These are phyloP conservation scores for Ommatoiulus sabulosus DNA, from an alignment of 2,888 invertebrate species.

Conservation along the genomic window DNA sequence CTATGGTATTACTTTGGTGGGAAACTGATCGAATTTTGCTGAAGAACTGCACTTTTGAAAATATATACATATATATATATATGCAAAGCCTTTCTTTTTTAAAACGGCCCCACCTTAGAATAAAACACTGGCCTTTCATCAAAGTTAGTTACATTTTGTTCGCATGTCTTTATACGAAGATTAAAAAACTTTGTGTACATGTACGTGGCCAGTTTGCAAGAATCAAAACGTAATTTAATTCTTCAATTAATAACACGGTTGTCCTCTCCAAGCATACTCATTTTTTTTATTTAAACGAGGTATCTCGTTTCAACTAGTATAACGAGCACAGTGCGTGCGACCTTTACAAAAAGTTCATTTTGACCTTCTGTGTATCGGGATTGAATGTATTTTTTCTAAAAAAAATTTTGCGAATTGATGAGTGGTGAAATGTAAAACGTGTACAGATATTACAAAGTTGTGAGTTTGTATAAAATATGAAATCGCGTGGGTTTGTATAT, in stretches of 20 bases:
- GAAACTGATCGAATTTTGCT: neutral
- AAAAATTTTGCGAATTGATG: neutral
- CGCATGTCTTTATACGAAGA: neutral
- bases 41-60: constrained; percentile 7
- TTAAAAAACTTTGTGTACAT: neutral
- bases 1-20: neutral
- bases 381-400: constrained; percentile 47
- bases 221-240: constrained; percentile 22
- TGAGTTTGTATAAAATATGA: constrained; percentile 39
- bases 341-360: constrained; percentile 17
- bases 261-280: constrained; percentile 32
- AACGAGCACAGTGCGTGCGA: constrained; percentile 13
- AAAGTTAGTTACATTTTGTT: neutral
- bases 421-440: constrained; percentile 16
- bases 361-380: constrained; percentile 16
- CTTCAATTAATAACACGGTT: neutral
- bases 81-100: neutral
- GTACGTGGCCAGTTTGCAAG: neutral
- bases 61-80: neutral
- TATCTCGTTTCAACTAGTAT: neutral
- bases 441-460: constrained; percentile 23
- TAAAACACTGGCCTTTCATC: neutral
- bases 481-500: constrained; percentile 33
- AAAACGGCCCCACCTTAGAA: neutral
- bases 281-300: constrained; percentile 3